Evolutionary conservation across 2,797 vertebrate genomes (phyloP).

Genomic region (Poeciliopsis infans): DNA sequence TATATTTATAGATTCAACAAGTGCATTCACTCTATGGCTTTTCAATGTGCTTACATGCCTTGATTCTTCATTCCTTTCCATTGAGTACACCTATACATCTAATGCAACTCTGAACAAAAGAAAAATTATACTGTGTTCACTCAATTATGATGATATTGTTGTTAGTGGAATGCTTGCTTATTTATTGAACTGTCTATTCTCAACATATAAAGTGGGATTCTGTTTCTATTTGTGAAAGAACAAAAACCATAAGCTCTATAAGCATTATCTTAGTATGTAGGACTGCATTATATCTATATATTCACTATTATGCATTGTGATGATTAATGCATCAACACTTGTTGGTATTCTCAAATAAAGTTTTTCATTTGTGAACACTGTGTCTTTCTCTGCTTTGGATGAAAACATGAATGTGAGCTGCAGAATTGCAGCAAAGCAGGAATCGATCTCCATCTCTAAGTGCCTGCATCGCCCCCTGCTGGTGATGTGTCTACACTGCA

Average conservation of each 20-base stretch:
- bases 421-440: not conserved
- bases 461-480: slow-evolving; percentile 48
- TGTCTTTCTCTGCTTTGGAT: slow-evolving; percentile 52
- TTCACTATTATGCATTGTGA: slow-evolving; percentile 83
- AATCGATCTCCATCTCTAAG: not conserved
- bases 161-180: slow-evolving; percentile 86
- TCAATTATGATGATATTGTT: slow-evolving; percentile 78
- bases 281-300: slow-evolving; percentile 70
- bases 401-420: not conserved
- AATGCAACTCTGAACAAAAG: slow-evolving; percentile 65
- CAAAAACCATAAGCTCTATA: slow-evolving; percentile 75
- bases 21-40: slow-evolving; percentile 67
- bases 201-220: slow-evolving; percentile 77
- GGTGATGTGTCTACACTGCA: slow-evolving; percentile 16
- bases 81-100: slow-evolving; percentile 63
- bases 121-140: slow-evolving; percentile 62
- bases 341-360: slow-evolving; percentile 85
- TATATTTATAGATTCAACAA: slow-evolving; percentile 66
- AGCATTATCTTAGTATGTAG: slow-evolving; percentile 80
- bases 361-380: slow-evolving; percentile 82
- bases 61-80: slow-evolving; percentile 74
- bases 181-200: slow-evolving; percentile 83
- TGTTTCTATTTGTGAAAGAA: slow-evolving; percentile 73
- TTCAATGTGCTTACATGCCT: slow-evolving; percentile 69
- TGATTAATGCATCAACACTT: slow-evolving; percentile 80